A percentile compares a stretch with the other conserved stretches of the same genome.
These are phyloP conservation scores for Symphodus melops DNA, from an alignment of 2,113 vertebrate genomes.

Conservation along the genomic window DNA sequence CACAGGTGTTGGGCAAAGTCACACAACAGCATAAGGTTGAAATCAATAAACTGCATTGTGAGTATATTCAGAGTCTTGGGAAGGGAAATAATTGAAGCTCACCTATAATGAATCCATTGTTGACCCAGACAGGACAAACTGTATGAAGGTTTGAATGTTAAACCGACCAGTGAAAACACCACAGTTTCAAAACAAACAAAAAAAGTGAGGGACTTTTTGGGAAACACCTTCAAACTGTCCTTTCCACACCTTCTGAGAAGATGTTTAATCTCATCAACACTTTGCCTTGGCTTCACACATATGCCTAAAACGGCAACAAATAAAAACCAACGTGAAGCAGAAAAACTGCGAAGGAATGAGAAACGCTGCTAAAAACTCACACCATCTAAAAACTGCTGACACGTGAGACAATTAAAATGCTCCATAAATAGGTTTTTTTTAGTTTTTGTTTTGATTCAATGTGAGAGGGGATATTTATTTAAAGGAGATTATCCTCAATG, in stretches of 20 bases:
- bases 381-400: slow-evolving; percentile 37
- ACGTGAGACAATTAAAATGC: slow-evolving; percentile 17
- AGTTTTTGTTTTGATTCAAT: background rate
- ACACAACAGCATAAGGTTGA: background rate
- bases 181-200: slow-evolving; percentile 5
- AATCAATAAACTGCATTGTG: background rate
- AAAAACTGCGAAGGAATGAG: background rate
- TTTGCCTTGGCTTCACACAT: slow-evolving; percentile 29
- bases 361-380: slow-evolving; percentile 24
- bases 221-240: slow-evolving; percentile 35
- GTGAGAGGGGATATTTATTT: background rate
- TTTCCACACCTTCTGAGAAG: slow-evolving; percentile 35
- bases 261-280: slow-evolving; percentile 52
- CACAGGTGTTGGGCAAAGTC: background rate
- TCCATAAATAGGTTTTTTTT: slow-evolving; percentile 1
- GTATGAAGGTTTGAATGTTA: slow-evolving; percentile 7
- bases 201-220: slow-evolving; percentile 1
- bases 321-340: background rate
- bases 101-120: background rate
- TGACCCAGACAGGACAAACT: background rate
- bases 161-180: background rate
- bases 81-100: background rate
- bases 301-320: background rate
- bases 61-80: background rate
- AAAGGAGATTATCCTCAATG: slow-evolving; percentile 6